Evolutionary conservation across 2,888 invertebrate species (phyloP).

Genomic region (Drosophila aldrichi): DNA sequence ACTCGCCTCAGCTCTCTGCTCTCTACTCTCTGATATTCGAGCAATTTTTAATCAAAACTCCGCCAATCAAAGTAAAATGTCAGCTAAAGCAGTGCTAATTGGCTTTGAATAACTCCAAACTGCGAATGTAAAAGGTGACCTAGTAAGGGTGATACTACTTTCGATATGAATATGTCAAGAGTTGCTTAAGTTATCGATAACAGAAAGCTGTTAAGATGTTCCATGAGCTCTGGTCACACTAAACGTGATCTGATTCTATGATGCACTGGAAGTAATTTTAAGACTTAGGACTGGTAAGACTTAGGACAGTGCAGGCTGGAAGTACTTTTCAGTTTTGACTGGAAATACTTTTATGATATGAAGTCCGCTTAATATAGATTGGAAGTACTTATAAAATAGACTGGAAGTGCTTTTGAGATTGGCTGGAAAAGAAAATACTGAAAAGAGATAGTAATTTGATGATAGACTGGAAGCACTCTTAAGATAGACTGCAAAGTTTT

Average conservation of each 20-base stretch:
- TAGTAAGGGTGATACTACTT: neutral
- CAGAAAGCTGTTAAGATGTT: rapidly evolving
- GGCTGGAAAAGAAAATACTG: no score
- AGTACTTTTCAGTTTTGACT: neutral
- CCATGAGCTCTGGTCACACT: no score
- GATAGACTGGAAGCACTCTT: no score
- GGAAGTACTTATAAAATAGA: neutral
- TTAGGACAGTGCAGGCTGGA: neutral
- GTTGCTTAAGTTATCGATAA: neutral
- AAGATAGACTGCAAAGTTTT: no score
- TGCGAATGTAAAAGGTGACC: neutral
- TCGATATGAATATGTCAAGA: no score
- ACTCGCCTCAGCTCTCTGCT: no score
- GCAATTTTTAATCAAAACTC: neutral
- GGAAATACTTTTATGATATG: neutral
- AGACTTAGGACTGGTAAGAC: no score
- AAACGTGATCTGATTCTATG: no score
- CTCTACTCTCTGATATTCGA: neutral
- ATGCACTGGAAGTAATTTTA: no score
- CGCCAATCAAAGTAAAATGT: neutral
- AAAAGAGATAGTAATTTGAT: no score
- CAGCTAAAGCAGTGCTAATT: neutral
- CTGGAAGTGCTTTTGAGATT: neutral
- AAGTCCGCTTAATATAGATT: no score
- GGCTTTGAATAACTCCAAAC: neutral